Conservation (phyloP, 2,113 vertebrate species). For the Zosterops borbonicus region DNA sequence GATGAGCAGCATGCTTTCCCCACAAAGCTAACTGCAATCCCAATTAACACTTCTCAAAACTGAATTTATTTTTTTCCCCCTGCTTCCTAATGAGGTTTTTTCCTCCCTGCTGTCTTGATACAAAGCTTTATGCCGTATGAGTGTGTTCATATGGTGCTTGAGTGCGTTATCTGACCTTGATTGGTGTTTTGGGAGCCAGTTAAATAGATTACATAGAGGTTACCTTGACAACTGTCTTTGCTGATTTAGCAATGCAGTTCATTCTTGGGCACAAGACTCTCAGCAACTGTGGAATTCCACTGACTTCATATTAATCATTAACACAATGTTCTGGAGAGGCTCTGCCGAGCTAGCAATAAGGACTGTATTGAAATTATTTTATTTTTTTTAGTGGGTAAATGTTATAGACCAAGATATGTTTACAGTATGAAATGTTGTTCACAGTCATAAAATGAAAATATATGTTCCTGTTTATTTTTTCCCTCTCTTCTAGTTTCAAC, state of each 20-base stretch:
- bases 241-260: conserved; percentile 90
- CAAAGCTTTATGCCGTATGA: conserved; percentile 82
- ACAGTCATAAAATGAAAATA: conserved; percentile 50
- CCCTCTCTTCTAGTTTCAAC: conserved; percentile 37
- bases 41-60: conserved; percentile 84
- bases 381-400: conserved; percentile 60
- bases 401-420: conserved; percentile 60
- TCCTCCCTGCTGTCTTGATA: conserved; percentile 85
- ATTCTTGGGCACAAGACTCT: conserved; percentile 86
- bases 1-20: conserved; percentile 45
- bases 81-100: conserved; percentile 85
- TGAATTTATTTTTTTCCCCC: conserved; percentile 77
- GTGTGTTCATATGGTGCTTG: conserved; percentile 81
- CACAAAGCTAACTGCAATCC: conserved; percentile 67
- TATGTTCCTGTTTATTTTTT: conserved; percentile 49
- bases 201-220: conserved; percentile 93
- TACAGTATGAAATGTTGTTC: conserved; percentile 61
- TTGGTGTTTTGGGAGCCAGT: conserved; percentile 88
- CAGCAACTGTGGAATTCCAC: conserved; percentile 83
- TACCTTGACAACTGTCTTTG: conserved; percentile 95
- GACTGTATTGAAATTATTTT: conserved; percentile 69
- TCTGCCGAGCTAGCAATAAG: conserved; percentile 77
- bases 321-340: conserved; percentile 81
- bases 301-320: conserved; percentile 89
- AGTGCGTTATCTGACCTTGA: conserved; percentile 89